Evolutionary conservation across 1,140 invertebrate species (phyloP), one percentile per base, ranked within the genome.

Genomic region (Stratiolaelaps scimitus): DNA sequence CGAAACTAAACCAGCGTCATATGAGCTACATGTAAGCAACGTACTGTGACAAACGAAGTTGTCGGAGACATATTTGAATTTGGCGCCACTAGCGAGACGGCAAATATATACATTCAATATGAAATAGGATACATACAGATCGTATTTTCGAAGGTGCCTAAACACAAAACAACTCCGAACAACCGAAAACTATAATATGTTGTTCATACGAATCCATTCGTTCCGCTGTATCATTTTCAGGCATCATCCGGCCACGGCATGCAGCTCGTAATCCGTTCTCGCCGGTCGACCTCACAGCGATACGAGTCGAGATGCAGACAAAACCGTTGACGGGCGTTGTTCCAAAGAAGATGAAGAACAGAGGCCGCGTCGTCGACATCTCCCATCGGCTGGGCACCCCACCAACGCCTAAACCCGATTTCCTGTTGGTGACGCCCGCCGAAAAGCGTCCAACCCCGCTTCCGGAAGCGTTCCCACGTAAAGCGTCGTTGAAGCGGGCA

Each of bases 201-300:
- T 40, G 4, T 40, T 40, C 34, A 6, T 40, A 10, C 10, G 34
- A 40, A 40, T n/a, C n/a, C n/a, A n/a, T n/a, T n/a, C 34, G 34
- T 10, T 10, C 5, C 10, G 34, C 34, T 40, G 10, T 40, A 10
- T 4, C 34, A 10, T 40, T 40, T 40, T 6, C 44, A 26, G 83
- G 86, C 67, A 83, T 92, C 69, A 82, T 94, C 68, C 83, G 85
- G 68, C 85, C 88, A 7, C 77, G 87, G 43, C 89, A 91, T 77
- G 86, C 87, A 40, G 88, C 91, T 46, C 80, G 92, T 68, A 85
- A 87, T 69, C 92, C 91, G 30, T 90, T 88, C 74, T 84, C 83
- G 75, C 83, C 86, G 45, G 85, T 92, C 72, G 91, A 91, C 77
- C 82, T 87, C 68, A 79, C 84, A 70, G 80, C 85, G 67, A 86